Evolutionary conservation across 2,888 invertebrate species (phyloP).

Genomic region (Acleris holmiana): DNA sequence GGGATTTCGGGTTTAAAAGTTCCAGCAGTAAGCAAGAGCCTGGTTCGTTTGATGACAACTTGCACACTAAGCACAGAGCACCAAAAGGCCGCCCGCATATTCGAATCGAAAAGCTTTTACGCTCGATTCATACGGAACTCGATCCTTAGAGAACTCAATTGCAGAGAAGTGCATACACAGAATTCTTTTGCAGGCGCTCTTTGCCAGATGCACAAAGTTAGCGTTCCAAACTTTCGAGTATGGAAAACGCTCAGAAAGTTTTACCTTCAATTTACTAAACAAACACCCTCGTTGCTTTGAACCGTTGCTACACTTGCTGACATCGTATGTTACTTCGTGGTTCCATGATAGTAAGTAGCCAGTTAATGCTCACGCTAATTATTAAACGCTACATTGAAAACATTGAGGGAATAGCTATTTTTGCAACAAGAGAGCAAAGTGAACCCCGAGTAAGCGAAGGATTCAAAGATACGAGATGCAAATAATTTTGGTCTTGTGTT

Average conservation of each 20-base stretch:
- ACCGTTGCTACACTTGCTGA: constrained; percentile 2
- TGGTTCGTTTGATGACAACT: neutral
- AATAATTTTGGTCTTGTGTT: too few relatives aligned
- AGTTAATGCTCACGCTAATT: too few relatives aligned
- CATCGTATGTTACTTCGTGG: too few relatives aligned
- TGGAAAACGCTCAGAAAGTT: constrained; percentile 49
- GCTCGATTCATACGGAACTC: constrained; percentile 61
- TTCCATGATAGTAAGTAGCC: too few relatives aligned
- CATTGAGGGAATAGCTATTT: too few relatives aligned
- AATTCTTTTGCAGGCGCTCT: constrained; percentile 61
- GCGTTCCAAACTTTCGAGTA: constrained; percentile 52
- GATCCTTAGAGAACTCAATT: constrained; percentile 61
- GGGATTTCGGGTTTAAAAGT: too few relatives aligned
- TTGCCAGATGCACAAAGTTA: constrained; percentile 62
- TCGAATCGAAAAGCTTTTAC: constrained; percentile 55
- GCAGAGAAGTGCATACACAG: constrained; percentile 57
- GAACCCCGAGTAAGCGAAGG: too few relatives aligned
- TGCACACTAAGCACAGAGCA: constrained; percentile 5
- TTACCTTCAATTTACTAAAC: constrained; percentile 57
- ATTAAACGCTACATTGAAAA: too few relatives aligned
- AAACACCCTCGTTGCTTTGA: constrained; percentile 45
- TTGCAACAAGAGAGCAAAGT: too few relatives aligned
- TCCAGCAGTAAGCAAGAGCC: too few relatives aligned
- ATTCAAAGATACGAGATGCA: too few relatives aligned
- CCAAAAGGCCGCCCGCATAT: constrained; percentile 58